These are phyloP conservation scores for Hanleya hanleyi DNA, from an alignment of 2,888 invertebrate species.

Conservation along the genomic window DNA sequence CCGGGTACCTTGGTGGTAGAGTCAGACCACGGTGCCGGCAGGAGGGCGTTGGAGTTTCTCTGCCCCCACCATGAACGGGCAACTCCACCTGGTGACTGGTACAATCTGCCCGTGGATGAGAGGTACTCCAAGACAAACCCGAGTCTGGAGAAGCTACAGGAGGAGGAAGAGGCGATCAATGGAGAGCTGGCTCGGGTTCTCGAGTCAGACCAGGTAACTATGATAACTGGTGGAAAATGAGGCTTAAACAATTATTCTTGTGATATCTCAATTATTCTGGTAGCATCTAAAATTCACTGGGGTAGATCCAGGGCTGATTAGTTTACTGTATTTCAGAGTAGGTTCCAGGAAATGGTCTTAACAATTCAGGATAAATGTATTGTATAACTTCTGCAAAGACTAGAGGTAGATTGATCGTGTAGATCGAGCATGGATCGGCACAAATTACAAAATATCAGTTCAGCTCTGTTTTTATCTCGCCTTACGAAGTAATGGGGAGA, in stretches of 20 bases:
- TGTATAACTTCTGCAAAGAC: no score
- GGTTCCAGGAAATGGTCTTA: neutral
- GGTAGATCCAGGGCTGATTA: neutral
- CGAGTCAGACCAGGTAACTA: slow-evolving; percentile 58
- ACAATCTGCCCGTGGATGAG: slow-evolving; percentile 60
- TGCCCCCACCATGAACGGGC: slow-evolving; percentile 37
- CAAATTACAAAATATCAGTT: no score
- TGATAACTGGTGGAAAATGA: neutral
- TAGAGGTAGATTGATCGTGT: no score
- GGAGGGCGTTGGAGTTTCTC: neutral
- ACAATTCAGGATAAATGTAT: no score
- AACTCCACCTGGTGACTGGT: slow-evolving; percentile 65
- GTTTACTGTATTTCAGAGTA: neutral
- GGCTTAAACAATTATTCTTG: neutral
- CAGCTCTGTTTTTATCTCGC: no score
- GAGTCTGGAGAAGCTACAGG: slow-evolving; percentile 57
- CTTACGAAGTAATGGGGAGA: no score
- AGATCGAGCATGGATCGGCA: no score
- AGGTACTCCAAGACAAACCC: slow-evolving; percentile 60
- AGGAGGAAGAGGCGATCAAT: slow-evolving; percentile 63
- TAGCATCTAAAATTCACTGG: no score
- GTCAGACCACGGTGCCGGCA: slow-evolving; percentile 20
- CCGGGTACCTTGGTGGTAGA: slow-evolving; percentile 27
- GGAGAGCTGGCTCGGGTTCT: slow-evolving; percentile 59
- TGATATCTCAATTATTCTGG: neutral